Evolutionary conservation across 2,797 vertebrate genomes (phyloP).

Genomic region (Synaphobranchus kaupii): DNA sequence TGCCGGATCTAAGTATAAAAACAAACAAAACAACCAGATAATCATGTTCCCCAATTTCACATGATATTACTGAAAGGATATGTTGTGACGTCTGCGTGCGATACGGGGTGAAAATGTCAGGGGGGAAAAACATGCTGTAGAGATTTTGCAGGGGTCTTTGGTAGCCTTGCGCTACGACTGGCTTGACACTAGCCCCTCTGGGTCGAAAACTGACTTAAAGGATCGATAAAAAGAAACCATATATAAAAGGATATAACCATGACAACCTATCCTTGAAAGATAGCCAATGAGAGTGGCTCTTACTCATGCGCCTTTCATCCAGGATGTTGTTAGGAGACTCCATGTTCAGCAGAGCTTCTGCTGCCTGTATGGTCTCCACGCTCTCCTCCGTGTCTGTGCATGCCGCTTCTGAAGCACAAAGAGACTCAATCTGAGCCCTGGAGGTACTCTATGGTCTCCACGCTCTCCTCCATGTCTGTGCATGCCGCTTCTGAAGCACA

Average conservation of each 20-base stretch:
- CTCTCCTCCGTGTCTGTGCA: conserved; percentile 75
- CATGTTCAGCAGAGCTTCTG: conserved; percentile 82
- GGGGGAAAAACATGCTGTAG: not conserved
- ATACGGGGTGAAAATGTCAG: not conserved
- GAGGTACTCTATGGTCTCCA: conserved; percentile 77
- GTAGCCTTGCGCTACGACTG: not conserved
- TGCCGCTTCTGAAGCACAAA: conserved; percentile 63
- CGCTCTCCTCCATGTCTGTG: conserved; percentile 74
- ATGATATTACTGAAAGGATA: not conserved
- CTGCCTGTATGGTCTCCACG: conserved; percentile 77
- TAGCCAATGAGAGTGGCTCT: conserved; percentile 39
- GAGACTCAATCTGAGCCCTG: conserved; percentile 20
- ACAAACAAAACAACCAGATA: not conserved
- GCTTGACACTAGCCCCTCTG: not conserved
- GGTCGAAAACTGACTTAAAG: not conserved
- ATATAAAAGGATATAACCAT: not conserved
- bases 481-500: conserved; percentile 66
- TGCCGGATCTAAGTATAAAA: not conserved
- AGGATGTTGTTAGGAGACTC: conserved; percentile 85
- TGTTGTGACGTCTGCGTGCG: not conserved
- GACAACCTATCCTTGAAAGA: not conserved
- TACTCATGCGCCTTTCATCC: conserved; percentile 88
- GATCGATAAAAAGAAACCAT: conserved; percentile 7
- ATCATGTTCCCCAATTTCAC: not conserved
- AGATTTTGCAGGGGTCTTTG: not conserved